Percentiles rank a stretch among this genome's conserved stretches.
Evolutionary conservation across 2,113 vertebrate genomes (phyloP).

Genomic region (Macquaria australasica): DNA sequence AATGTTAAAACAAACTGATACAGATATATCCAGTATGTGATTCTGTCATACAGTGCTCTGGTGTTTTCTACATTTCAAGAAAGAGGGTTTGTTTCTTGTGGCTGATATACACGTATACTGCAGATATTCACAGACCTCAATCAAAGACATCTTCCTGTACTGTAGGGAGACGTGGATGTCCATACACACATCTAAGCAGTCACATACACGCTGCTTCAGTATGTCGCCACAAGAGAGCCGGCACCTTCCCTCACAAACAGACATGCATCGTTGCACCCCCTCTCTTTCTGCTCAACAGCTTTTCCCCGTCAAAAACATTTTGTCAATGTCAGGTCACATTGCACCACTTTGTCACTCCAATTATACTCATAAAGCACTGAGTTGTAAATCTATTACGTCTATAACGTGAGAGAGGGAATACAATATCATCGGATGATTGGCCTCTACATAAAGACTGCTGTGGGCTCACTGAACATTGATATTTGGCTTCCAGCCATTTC

Average conservation of each 20-base stretch:
- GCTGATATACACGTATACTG: not conserved
- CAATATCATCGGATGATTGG: conserved; percentile 17
- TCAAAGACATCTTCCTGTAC: not conserved
- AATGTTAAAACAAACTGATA: not conserved
- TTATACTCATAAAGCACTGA: conserved; percentile 41
- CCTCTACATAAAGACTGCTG: conserved; percentile 14
- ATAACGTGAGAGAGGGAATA: conserved; percentile 13
- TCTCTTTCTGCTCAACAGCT: conserved; percentile 49
- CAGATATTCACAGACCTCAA: not conserved
- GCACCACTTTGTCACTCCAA: conserved; percentile 60
- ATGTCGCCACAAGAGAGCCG: conserved; percentile 23
- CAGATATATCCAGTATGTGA: not conserved
- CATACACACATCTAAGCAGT: not conserved
- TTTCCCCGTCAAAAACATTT: conserved; percentile 55
- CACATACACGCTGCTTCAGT: not conserved
- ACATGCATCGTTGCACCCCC: not conserved
- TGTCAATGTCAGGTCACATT: conserved; percentile 59
- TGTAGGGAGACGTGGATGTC: not conserved
- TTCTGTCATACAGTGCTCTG: not conserved
- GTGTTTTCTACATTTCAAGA: not conserved
- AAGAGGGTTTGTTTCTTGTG: not conserved
- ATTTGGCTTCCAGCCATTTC: not conserved
- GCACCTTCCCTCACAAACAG: conserved; percentile 34
- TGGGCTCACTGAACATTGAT: not conserved
- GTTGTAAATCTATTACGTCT: conserved; percentile 50